phyloP scores from a whole-genome alignment of 1,140 invertebrate species.

The Amphibalanus amphitrite region DNA sequence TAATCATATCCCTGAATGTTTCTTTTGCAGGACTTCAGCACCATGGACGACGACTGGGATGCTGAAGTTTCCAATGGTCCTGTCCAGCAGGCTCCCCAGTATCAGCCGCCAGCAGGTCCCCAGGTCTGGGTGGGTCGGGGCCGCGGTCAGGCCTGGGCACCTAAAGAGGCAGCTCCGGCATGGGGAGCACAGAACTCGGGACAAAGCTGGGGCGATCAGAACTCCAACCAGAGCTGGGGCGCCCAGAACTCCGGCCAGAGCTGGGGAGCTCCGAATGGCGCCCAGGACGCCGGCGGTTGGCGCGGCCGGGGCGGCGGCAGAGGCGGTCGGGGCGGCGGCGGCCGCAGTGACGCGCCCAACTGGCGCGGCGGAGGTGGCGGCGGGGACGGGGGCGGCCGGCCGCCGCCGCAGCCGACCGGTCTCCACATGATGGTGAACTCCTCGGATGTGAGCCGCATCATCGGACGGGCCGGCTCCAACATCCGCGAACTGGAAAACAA shows the following conservation, averaged over 20 bases:
- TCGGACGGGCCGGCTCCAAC: not conserved
- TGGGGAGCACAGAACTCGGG: not conserved
- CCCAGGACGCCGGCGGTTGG: not conserved
- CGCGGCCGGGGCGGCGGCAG: no score
- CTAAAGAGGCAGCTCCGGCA: not conserved
- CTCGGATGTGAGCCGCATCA: not conserved
- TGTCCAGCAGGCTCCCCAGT: not conserved
- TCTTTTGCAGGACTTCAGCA: no score
- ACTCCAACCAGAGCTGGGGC: not conserved
- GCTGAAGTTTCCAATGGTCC: not conserved
- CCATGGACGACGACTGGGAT: not conserved
- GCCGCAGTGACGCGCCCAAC: not conserved
- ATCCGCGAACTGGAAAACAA: not conserved
- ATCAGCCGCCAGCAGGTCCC: not conserved
- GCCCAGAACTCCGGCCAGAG: no score
- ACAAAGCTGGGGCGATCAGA: not conserved
- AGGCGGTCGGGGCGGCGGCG: no score
- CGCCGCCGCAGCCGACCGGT: not conserved
- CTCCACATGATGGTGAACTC: not conserved
- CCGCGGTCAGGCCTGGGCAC: not conserved
- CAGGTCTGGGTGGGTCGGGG: not conserved
- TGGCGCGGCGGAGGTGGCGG: not conserved
- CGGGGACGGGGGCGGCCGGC: no score
- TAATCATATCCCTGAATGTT: no score
- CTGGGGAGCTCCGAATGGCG: not conserved